Conservation (phyloP, 30 jellyfish, hydroid and myxozoan species). For the Clytia hemisphaerica region DNA sequence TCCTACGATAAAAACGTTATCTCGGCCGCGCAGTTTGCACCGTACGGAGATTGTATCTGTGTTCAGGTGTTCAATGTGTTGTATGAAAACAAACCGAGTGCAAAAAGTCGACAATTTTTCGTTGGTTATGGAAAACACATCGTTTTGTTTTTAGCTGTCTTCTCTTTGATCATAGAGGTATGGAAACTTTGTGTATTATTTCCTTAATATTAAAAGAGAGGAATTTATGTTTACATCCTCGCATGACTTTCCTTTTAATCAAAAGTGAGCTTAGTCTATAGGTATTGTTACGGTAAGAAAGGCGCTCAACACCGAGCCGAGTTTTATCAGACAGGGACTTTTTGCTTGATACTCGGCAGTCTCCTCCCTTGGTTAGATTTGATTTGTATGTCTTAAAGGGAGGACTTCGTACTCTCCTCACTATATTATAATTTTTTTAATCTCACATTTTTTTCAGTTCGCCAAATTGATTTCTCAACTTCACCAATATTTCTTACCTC, state of each 20-base stretch:
- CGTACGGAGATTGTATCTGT: too few relatives aligned
- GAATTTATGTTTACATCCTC: not conserved
- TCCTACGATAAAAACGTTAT: too few relatives aligned
- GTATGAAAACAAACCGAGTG: too few relatives aligned
- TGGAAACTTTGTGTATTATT: not conserved
- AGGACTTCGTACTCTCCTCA: not conserved
- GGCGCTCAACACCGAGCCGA: too few relatives aligned
- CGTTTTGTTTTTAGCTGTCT: slow-evolving; percentile 47
- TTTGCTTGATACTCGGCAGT: not conserved
- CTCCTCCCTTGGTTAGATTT: not conserved
- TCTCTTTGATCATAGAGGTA: slow-evolving; percentile 74
- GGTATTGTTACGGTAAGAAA: too few relatives aligned
- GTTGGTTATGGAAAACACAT: slow-evolving; percentile 80
- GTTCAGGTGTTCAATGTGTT: too few relatives aligned
- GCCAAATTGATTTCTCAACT: slow-evolving; percentile 60
- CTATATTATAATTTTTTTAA: not conserved
- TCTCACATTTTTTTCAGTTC: slow-evolving; percentile 38
- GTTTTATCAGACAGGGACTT: not conserved
- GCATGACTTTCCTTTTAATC: too few relatives aligned
- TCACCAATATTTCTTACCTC: slow-evolving; percentile 77
- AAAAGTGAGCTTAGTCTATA: too few relatives aligned
- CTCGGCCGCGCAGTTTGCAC: too few relatives aligned
- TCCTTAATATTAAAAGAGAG: not conserved
- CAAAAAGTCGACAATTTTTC: slow-evolving; percentile 51
- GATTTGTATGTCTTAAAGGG: too few relatives aligned